Percentiles rank a stretch among this genome's conserved stretches.
Evolutionary conservation across 2,797 vertebrate species (phyloP).

Genomic region (Poecilia gillii): DNA sequence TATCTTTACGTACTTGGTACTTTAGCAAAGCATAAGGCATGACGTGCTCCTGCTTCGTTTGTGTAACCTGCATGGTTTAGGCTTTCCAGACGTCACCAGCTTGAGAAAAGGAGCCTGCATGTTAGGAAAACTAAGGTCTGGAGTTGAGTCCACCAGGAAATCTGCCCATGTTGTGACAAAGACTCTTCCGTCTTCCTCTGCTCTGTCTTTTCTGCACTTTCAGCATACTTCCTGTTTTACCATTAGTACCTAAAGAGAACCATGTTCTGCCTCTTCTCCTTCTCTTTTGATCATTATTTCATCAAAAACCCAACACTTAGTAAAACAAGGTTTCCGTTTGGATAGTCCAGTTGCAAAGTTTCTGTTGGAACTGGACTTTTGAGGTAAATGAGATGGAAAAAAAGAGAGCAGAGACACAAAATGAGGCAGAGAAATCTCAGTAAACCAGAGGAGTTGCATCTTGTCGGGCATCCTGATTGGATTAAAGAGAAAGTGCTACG

Average conservation of each 20-base stretch:
- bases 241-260: constrained; percentile 44
- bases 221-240: constrained; percentile 40
- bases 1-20: not conserved
- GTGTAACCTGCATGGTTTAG: constrained; percentile 39
- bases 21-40: constrained; percentile 5
- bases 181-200: constrained; percentile 15
- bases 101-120: constrained; percentile 26
- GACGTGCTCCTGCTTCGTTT: constrained; percentile 11
- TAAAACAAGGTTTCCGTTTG: constrained; percentile 8
- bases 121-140: constrained; percentile 10
- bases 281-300: constrained; percentile 32
- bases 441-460: not conserved
- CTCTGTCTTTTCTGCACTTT: constrained; percentile 23
- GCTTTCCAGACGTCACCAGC: constrained; percentile 19
- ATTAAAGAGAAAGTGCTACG: not conserved
- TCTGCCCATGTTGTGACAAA: constrained; percentile 20
- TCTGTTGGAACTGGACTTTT: constrained; percentile 7
- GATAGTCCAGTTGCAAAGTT: not conserved
- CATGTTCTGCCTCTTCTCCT: constrained; percentile 34
- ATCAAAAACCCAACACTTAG: not conserved
- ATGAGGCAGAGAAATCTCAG: constrained; percentile 3
- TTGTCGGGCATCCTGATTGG: not conserved
- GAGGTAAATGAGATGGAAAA: not conserved
- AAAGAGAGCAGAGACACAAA: not conserved
- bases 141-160: constrained; percentile 31